A percentile compares a stretch with the other conserved stretches of the same genome.
phyloP scores from a whole-genome alignment of 2,888 invertebrate genomes.

The Siphonodentalium dalli region DNA sequence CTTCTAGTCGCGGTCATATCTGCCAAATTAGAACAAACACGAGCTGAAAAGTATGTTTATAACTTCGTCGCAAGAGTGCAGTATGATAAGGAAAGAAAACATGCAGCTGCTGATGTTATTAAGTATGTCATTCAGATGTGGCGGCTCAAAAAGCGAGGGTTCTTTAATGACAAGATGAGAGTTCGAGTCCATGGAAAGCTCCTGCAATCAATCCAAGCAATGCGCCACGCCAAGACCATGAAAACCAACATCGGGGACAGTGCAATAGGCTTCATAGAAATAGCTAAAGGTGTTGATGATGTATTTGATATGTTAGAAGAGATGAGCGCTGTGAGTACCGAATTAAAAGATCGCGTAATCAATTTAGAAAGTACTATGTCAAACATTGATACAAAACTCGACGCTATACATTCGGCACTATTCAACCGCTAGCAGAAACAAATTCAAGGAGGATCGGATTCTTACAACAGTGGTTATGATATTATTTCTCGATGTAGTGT shows the following conservation, averaged over 20 bases:
- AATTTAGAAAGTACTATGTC: conserved; percentile 36
- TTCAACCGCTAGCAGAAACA: conserved; percentile 7
- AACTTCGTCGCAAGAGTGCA: conserved; percentile 48
- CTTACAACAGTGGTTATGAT: too few relatives aligned
- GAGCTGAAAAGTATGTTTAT: conserved; percentile 55
- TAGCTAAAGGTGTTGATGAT: conserved; percentile 41
- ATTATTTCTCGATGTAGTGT: too few relatives aligned
- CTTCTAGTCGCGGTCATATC: conserved; percentile 51
- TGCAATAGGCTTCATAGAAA: conserved; percentile 44
- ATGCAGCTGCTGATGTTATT: conserved; percentile 51
- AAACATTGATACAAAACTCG: conserved; percentile 39
- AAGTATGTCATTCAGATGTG: conserved; percentile 46
- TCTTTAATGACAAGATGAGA: conserved; percentile 19
- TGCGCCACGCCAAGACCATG: conserved; percentile 45
- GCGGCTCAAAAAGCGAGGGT: conserved; percentile 38
- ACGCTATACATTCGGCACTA: conserved; percentile 23
- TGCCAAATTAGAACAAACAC: conserved; percentile 49
- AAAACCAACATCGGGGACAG: conserved; percentile 43
- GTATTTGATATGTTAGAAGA: conserved; percentile 37
- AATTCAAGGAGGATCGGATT: too few relatives aligned
- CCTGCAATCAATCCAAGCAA: conserved; percentile 40
- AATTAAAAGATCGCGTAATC: conserved; percentile 32
- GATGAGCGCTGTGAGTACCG: conserved; percentile 36
- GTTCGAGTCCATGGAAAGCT: conserved; percentile 41
- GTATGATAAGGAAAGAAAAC: conserved; percentile 44